A percentile compares a stretch with the other conserved stretches of the same genome.
Evolutionary conservation across 2,888 invertebrate genomes (phyloP).

Genomic region (Heteropelma amictum): DNA sequence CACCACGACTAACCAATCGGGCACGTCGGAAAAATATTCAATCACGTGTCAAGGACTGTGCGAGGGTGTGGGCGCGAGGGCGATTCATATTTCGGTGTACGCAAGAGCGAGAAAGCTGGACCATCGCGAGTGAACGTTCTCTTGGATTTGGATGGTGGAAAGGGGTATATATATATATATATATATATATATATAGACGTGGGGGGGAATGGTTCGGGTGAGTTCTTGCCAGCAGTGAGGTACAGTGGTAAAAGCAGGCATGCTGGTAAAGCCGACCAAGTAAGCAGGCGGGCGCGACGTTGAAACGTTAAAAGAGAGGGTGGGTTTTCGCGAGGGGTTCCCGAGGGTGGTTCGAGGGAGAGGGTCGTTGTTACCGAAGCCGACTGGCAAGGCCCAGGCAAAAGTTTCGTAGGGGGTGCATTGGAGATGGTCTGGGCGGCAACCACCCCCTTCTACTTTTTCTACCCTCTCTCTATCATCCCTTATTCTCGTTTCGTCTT

Average conservation of each 20-base stretch:
- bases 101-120: conserved; percentile 32
- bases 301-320: conserved; percentile 51
- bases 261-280: conserved; percentile 23
- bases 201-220: conserved; percentile 56
- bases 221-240: conserved; percentile 43
- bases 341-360: conserved; percentile 1
- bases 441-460: conserved; percentile 43
- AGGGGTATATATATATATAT: too few relatives aligned
- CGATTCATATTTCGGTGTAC: conserved; percentile 27
- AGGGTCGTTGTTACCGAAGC: conserved; percentile 51
- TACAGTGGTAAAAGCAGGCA: conserved; percentile 16
- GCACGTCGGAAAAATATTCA: conserved; percentile 77
- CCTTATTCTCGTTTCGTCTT: conserved; percentile 41
- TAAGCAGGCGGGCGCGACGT: conserved; percentile 48
- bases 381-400: conserved; percentile 46
- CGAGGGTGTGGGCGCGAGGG: conserved; percentile 59
- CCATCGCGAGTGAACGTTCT: conserved; percentile 13
- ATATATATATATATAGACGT: too few relatives aligned
- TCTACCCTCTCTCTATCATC: conserved; percentile 31
- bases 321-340: conserved; percentile 31
- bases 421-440: conserved; percentile 51
- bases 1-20: conserved; percentile 75
- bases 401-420: conserved; percentile 49
- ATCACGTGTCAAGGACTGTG: conserved; percentile 75
- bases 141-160: neutral